phyloP scores from a whole-genome alignment of 1,140 invertebrate species.

The Paracyclopina nana region DNA sequence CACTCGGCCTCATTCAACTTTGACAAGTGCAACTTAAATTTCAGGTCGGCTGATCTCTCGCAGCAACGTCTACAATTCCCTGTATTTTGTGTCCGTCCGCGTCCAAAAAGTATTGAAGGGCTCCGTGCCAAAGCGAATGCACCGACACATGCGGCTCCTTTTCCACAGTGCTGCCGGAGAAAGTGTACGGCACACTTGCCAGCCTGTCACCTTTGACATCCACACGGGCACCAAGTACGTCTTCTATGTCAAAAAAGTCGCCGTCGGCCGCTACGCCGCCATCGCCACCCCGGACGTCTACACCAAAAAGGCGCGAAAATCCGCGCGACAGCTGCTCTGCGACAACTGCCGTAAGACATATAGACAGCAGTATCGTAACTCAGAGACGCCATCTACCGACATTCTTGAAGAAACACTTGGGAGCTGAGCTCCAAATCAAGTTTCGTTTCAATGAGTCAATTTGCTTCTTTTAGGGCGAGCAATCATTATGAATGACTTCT shows the following conservation, averaged over 20 bases:
- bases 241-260: neutral
- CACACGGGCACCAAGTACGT: neutral
- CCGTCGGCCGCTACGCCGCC: neutral
- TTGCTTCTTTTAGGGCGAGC: neutral
- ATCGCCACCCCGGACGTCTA: neutral
- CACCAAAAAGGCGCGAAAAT: neutral
- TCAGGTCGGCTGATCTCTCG: neutral
- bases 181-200: neutral
- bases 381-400: neutral
- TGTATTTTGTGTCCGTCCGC: neutral
- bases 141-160: neutral
- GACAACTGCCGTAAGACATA: neutral
- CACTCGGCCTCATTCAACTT: too few species aligned
- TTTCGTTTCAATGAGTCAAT: neutral
- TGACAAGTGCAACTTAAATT: too few species aligned
- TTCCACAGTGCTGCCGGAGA: neutral
- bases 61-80: neutral
- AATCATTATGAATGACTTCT: neutral
- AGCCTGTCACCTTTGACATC: constrained; percentile 1
- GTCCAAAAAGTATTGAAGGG: neutral
- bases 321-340: neutral
- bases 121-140: neutral
- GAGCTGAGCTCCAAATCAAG: neutral
- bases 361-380: neutral
- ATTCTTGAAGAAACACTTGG: neutral